Percentiles rank a stretch among this genome's conserved stretches.
Evolutionary conservation across 2,797 vertebrate genomes (phyloP).

Genomic region (Vultur gryphus): DNA sequence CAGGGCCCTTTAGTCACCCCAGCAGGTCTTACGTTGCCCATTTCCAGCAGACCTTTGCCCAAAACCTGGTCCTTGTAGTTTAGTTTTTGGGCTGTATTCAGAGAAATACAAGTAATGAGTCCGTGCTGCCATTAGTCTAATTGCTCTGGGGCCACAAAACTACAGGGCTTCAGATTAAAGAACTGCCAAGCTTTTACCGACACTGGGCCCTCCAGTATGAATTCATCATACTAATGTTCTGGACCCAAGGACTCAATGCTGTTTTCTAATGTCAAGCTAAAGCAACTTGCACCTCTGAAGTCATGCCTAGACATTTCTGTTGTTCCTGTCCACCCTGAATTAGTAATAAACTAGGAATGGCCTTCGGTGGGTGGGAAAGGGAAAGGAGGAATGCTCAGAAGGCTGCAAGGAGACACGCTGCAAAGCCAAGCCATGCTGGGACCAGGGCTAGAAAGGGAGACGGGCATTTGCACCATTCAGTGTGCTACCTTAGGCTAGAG

Average conservation of each 20-base stretch:
- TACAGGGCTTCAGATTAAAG: background rate
- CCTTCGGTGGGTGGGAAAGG: no score
- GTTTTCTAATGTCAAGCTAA: background rate
- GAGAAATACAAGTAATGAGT: background rate
- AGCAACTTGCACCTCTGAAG: background rate
- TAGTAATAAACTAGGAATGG: background rate
- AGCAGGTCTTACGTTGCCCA: background rate
- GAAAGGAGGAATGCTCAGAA: background rate
- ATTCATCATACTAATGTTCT: accelerated
- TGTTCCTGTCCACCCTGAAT: background rate
- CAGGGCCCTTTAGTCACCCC: background rate
- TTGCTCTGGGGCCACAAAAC: background rate
- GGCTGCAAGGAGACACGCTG: background rate
- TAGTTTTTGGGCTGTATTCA: background rate
- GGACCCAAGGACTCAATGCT: background rate
- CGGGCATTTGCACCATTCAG: background rate
- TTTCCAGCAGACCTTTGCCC: background rate
- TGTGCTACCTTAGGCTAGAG: background rate
- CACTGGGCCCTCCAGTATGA: background rate
- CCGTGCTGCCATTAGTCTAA: background rate
- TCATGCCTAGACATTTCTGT: background rate
- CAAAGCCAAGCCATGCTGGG: background rate
- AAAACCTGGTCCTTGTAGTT: background rate
- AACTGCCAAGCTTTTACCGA: background rate
- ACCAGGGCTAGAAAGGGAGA: background rate